A percentile compares a stretch with the other conserved stretches of the same genome.
Evolutionary conservation across 2,888 invertebrate genomes (phyloP).

Genomic region (Andrena fulva): DNA sequence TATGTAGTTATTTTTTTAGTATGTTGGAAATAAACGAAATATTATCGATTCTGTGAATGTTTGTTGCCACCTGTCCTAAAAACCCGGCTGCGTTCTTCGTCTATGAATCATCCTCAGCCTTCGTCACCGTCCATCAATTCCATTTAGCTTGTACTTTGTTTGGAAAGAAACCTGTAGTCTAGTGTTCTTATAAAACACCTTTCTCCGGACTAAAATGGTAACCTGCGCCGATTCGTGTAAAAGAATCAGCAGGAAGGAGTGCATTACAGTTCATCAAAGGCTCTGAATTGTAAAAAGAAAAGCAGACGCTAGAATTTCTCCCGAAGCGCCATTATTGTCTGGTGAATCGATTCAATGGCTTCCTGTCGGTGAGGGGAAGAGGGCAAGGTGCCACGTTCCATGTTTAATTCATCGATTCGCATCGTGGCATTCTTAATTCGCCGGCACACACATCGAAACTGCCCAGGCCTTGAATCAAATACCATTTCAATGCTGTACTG

Average conservation of each 20-base stretch:
- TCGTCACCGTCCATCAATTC: no score
- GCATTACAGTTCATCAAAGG: neutral
- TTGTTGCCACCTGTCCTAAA: neutral
- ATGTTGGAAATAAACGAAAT: slow-evolving; percentile 23
- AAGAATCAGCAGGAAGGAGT: neutral
- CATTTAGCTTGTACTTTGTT: neutral
- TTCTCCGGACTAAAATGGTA: no score
- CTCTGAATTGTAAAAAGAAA: neutral
- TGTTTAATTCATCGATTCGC: slow-evolving; percentile 61
- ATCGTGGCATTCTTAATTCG: slow-evolving; percentile 35
- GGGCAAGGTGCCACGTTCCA: slow-evolving; percentile 11
- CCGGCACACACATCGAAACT: slow-evolving; percentile 17
- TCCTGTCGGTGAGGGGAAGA: neutral
- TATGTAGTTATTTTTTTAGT: neutral
- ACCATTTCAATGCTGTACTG: slow-evolving; percentile 5
- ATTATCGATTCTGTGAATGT: neutral
- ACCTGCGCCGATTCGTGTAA: no score
- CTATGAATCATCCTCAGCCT: neutral
- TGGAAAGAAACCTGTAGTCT: neutral
- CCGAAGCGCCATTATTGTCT: neutral
- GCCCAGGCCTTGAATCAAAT: slow-evolving; percentile 26
- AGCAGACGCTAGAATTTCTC: neutral
- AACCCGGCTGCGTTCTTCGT: neutral
- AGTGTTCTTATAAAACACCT: no score
- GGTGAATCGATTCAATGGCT: slow-evolving; percentile 12